Evolutionary conservation across 2,797 vertebrate species (phyloP), one percentile per base, ranked within the genome.

Genomic region (Micromesistius poutassou): DNA sequence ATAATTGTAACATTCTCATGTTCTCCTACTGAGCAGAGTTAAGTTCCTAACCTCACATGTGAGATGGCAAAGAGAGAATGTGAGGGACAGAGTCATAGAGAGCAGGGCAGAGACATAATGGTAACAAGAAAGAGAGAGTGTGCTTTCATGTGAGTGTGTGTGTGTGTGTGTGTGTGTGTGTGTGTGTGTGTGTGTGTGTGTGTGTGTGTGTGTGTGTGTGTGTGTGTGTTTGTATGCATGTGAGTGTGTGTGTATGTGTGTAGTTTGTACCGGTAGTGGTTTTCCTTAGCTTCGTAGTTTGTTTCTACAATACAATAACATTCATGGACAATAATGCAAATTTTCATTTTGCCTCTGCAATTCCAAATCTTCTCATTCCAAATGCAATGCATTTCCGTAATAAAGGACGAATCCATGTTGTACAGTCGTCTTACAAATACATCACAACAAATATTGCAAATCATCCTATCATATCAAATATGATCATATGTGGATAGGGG

Each of bases 1-100:
- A 92, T 92, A 92, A 93, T 92, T 92, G 91, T 92, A 92, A 87
- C 91, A 89, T 90, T 93, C 92, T 93, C 92, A 92, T 91, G 87
- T 94, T 93, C 91, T 92, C 85, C 50, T 19, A 81, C 82, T 86
- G 87, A 83, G 85, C 86, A 80, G 78, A 84, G 81, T 85, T 42
- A 91, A 88, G 80, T 91, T 93, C 91, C 89, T 88, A 88, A 81
- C 80, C 84, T 86, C 88, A 78, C 79, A 78, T 82, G 77, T 84
- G 33, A 46, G 75, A 74, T 46, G 38, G 13, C 13, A 22, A 6
- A 19, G n/a, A 38, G 55, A 70, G 25, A 33, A 38, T 16, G 71
- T 66, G 71, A 73, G 70, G 35, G 75, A 50, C 5, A 35, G 72
- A 25, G 35, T 30, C 0, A 25, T 22, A 3, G 55, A 25, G 76